Base-by-base conservation (phyloP, 2,888 invertebrate genomes). In the Acanthococcus lagerstroemiae region DNA sequence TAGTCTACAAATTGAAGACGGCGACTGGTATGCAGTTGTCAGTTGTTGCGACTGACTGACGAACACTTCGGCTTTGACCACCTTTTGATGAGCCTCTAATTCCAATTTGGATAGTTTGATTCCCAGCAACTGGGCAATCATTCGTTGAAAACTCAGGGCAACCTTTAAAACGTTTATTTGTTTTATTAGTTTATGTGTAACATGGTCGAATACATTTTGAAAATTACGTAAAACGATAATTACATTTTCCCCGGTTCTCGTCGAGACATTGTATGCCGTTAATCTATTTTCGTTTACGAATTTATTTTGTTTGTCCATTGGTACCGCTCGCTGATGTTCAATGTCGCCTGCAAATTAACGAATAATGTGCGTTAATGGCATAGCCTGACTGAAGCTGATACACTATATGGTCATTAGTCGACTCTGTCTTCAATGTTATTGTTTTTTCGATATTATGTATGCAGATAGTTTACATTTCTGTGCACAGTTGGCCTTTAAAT, bases 181-280 rank as follows among this genome's bases (percentile, higher is more conserved):
- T 60, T 1, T 46, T 12, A 45, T 12, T 54, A 24, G 17, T 17
- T 27, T 22, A 55, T 7, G 7, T 22, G 22, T 65, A 26, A 37
- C 46, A 2, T 24, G 4, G 19, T 24, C 15, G 22, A 25, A 22
- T n/a, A 24, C 6, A 12, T 48, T 24, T 30, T 27, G 56, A n/a
- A n/a, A n/a, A n/a, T n/a, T n/a, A n/a, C n/a, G n/a, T n/a, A n/a
- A n/a, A n/a, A n/a, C n/a, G n/a, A n/a, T 48, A 69, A 73, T 75
- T 78, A 86, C 86, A 79, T 81, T 82, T 78, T 87, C 87, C 6
- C 87, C 86, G 3, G 86, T 87, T 73, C 85, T 81, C 4, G 87
- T 86, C 4, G 87, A 87, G 58, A 85, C 82, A 24, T 66, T 80
- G 77, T 68, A 65, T 21, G 52, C 27, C 50, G 67, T 65, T 67